Conservation (phyloP, 2,888 invertebrate genomes). For the Epistrophe eligans region DNA sequence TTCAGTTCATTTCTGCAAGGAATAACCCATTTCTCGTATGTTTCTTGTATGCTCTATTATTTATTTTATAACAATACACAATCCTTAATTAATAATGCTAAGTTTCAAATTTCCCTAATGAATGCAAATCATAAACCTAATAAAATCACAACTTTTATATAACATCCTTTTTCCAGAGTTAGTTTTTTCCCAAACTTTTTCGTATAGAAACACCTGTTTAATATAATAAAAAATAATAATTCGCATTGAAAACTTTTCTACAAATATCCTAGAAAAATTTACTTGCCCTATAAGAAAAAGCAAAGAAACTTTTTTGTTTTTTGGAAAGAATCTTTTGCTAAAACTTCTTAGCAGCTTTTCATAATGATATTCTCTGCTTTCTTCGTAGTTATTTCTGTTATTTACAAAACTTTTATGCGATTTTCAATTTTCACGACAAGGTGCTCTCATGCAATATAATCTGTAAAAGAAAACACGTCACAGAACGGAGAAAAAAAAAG, state of each 20-base stretch:
- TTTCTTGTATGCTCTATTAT: neutral
- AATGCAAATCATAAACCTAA: slow-evolving; percentile 28
- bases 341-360: slow-evolving; percentile 66
- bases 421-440: slow-evolving; percentile 64
- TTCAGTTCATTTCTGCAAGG: no score
- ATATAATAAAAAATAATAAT: slow-evolving; percentile 16
- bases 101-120: neutral
- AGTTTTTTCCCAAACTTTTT: neutral
- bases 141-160: slow-evolving; percentile 25
- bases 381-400: slow-evolving; percentile 47
- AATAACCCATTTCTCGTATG: no score
- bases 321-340: slow-evolving; percentile 21
- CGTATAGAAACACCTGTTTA: slow-evolving; percentile 47
- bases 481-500: neutral
- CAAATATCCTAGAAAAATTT: slow-evolving; percentile 44
- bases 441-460: slow-evolving; percentile 57
- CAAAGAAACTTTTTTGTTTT: slow-evolving; percentile 14
- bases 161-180: neutral
- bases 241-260: slow-evolving; percentile 2
- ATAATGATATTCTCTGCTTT: slow-evolving; percentile 62
- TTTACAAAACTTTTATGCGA: slow-evolving; percentile 60
- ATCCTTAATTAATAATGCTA: slow-evolving; percentile 17
- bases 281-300: neutral
- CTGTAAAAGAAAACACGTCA: slow-evolving; percentile 50
- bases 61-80: neutral